Evolutionary conservation across 2,888 invertebrate species (phyloP), one percentile per base, ranked within the genome.

Genomic region (Hyalella azteca): DNA sequence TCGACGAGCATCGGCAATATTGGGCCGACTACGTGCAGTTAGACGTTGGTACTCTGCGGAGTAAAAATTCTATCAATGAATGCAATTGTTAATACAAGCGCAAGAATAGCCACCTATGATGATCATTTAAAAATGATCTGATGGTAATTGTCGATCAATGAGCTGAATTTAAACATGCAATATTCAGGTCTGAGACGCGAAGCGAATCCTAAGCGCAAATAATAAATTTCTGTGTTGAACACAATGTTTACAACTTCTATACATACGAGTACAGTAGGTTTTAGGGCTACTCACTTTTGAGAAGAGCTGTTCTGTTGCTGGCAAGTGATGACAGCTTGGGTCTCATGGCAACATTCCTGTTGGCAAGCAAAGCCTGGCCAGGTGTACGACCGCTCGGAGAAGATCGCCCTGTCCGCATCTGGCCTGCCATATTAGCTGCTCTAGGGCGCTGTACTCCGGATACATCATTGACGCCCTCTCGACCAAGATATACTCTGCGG

Each of bases 251-350:
- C n/a, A n/a, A n/a, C n/a, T n/a, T n/a, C n/a, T n/a, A n/a, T n/a
- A n/a, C n/a, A n/a, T n/a, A n/a, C n/a, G n/a, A n/a, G n/a, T n/a
- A n/a, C n/a, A n/a, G n/a, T n/a, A n/a, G n/a, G n/a, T n/a, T n/a
- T n/a, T n/a, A n/a, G n/a, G n/a, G n/a, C n/a, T n/a, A 36, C 66
- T 36, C 66, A 66, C 66, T 66, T 66, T 66, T 66, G n/a, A 66
- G 66, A 32, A 66, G 13, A 36, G 66, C 36, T n/a, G 32, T 66
- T 19, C 36, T 36, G 66, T 36, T 66, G 36, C 2, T 32, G 36
- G 36, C 19, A 19, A 66, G 36, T 5, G 66, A 32, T 36, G 66
- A 66, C 2, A 66, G 36, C 66, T 66, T 66, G 36, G 66, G 66
- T 36, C 66, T 32, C 9, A 19, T 39, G 2, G 15, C 13, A 3